Base-by-base conservation (phyloP, 2,888 invertebrate genomes). In the Tinea trinotella region DNA sequence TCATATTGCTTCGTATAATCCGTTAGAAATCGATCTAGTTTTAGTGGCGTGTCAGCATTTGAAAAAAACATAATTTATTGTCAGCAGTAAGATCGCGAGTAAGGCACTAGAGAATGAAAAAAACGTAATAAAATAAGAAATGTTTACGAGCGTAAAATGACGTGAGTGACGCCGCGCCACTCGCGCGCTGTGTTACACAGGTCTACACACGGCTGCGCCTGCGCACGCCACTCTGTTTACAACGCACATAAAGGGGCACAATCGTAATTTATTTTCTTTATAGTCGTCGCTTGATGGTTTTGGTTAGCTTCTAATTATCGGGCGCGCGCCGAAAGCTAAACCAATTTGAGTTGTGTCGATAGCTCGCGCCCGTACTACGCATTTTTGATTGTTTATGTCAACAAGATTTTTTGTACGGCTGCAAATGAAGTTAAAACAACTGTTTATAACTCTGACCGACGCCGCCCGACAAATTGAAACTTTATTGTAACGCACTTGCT, bases 1-100 rank as follows among this genome's bases (percentile, higher is more conserved):
- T 78, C 81, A 73, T 74, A 79, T 79, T 75, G 78, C 76, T 79
- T 79, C 20, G 5, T 73, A 78, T 77, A 81, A 84, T 85, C 83
- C 84, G 84, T 85, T 84, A 80, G 84, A 82, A 84, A 85, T 84
- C 84, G 81, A 84, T 84, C 81, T 76, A 71, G 69, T 78, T 84
- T 84, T 84, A 84, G 78, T 82, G 76, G 71, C 84, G 80, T 84
- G 84, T 85, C 84, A 84, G 82, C 74, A 76, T 81, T 84, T 78
- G 73, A 81, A 82, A 84, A 80, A 80, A 77, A 69, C 68, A 80
- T 83, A 85, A 85, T 85, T 85, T 84, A 85, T 84, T 77, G 82
- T 76, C 80, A 76, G 81, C 77, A 68, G 75, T 76, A 74, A 75
- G 75, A 82, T 83, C 80, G 80, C 80, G 70, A 79, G 80, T 76